Conservation (phyloP, 2,888 invertebrate species). For the Barypeithes pellucidus region DNA sequence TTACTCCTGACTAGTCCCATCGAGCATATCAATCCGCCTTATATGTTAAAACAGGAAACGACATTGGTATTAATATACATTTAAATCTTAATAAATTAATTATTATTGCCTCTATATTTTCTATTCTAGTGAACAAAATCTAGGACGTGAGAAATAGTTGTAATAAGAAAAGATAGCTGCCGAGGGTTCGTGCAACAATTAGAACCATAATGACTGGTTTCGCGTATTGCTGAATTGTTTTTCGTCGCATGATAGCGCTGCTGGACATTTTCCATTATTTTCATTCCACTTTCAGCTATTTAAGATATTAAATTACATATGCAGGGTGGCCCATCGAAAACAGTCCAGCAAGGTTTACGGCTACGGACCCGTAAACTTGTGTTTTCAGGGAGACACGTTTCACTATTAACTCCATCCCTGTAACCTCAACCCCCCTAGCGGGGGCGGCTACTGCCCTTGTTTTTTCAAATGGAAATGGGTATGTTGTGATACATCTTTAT, state of each 20-base stretch:
- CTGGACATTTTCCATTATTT: no score
- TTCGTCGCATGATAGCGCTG: neutral
- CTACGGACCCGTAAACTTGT: no score
- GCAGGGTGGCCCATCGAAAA: no score
- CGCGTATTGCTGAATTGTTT: neutral
- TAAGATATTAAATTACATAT: no score
- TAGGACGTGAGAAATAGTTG: slow-evolving; percentile 3
- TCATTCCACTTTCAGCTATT: no score
- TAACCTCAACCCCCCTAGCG: no score
- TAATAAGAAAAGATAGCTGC: neutral
- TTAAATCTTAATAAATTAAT: neutral
- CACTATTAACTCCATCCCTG: no score
- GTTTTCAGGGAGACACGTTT: no score
- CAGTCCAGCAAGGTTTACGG: no score
- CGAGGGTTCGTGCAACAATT: neutral
- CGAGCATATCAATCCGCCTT: neutral
- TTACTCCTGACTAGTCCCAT: neutral
- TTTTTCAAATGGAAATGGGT: no score
- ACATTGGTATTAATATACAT: neutral
- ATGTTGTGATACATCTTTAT: no score
- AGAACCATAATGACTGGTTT: slow-evolving; percentile 1
- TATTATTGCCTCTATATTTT: neutral
- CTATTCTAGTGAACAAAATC: slow-evolving; percentile 7
- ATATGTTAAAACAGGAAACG: slow-evolving; percentile 2
- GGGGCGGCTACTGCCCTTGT: no score